Base-by-base conservation (phyloP, 2,113 vertebrate species). In the Gymnorhina tibicen region DNA sequence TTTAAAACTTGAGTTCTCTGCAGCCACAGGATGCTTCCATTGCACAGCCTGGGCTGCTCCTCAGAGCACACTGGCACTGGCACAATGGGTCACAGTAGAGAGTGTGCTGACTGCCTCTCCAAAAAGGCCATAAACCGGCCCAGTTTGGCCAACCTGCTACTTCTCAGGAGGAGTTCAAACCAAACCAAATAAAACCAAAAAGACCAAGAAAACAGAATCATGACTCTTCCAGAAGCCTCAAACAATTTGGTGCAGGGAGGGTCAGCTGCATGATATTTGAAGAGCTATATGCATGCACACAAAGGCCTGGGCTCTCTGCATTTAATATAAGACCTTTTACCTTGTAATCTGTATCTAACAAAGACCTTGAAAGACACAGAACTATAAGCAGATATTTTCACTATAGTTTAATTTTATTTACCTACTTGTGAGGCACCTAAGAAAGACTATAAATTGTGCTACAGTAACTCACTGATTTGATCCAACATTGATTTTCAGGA, bases 261-360 rank as follows among this genome's bases (percentile, higher is more conserved):
- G 72, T 33, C 21, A 46, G 68, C 3, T 59, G 42, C 9, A 17
- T 32, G 33, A 7, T 13, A 20, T 30, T 41, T 60, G 52, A 78
- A 85, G 62, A 82, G 7, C 16, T 52, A 12, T 19, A 44, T 0
- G 1, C 5, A 6, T 7, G 5, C 8, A 15, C 37, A 37, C 17
- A 73, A 62, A 55, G 28, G 9, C 23, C n/a, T 66, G 59, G 24
- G 56, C 5, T 46, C 28, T 50, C 73, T 87, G 73, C 37, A n/a
- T 46, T 35, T 32, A 53, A 52, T 39, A 49, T 9, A 49, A 0
- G 46, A n/a, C 13, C 24, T 56, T 72, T 47, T 33, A 55, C 63
- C 17, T 75, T 64, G 66, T 87, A 94, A 78, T 58, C 41, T 49
- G 0, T 55, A 55, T 23, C 49, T 58, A 49, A 76, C 6, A 69